A percentile compares a stretch with the other conserved stretches of the same genome.
phyloP scores from a whole-genome alignment of 1,140 invertebrate species.

The Lerema accius region DNA sequence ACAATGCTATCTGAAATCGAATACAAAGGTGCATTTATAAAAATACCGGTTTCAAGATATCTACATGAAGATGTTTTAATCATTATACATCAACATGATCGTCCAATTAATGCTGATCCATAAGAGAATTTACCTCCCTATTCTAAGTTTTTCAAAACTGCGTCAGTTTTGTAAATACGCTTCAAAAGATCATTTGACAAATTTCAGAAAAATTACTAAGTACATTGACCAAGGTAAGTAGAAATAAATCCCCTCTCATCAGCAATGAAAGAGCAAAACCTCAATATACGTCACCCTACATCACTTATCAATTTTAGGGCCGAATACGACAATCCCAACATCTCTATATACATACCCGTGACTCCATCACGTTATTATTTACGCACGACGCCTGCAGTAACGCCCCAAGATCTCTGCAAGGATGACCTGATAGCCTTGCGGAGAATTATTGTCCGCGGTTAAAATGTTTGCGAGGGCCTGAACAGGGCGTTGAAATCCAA shows the following conservation, averaged over 20 bases:
- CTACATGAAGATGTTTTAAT: no score
- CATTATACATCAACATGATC: no score
- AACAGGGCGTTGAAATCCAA: constrained; percentile 18
- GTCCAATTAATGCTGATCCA: no score
- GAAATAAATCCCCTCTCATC: no score
- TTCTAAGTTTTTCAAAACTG: no score
- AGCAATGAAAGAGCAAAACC: no score
- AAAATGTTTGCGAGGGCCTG: constrained; percentile 29
- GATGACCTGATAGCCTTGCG: constrained; percentile 32
- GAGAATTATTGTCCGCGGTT: constrained; percentile 37
- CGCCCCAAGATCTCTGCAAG: constrained; percentile 36
- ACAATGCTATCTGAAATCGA: constrained; percentile 36
- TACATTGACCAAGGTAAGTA: no score
- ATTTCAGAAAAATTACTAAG: no score
- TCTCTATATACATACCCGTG: not conserved
- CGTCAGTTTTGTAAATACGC: no score
- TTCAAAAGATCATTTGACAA: no score
- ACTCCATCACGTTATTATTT: constrained; percentile 25
- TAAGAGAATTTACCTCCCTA: no score
- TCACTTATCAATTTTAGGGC: not conserved
- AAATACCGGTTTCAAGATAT: not conserved
- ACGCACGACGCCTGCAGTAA: constrained; percentile 32
- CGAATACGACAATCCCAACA: not conserved
- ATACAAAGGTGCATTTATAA: constrained; percentile 18
- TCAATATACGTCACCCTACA: no score